Base-by-base conservation (phyloP, 2,888 invertebrate species). In the Criorhina ranunculi region DNA sequence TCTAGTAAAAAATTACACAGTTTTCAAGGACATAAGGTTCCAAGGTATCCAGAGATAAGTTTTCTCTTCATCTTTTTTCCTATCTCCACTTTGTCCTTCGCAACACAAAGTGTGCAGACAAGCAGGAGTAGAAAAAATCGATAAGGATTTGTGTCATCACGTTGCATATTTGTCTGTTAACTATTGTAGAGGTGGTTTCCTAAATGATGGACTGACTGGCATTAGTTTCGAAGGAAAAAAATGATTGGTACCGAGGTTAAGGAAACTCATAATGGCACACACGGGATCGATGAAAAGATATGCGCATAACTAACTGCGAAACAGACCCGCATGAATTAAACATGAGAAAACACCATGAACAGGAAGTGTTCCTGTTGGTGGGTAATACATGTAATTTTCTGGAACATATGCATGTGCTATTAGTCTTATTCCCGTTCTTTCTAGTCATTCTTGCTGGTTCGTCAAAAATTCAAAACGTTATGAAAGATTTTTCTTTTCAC, bases 11-110 rank as follows among this genome's bases (percentile, higher is more conserved):
- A 46, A n/a, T 57, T 57, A 46, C 55, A 46, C 19, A 57, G 11
- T 9, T 53, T 46, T 70, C 69, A 46, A 70, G 69, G 69, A 19
- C 55, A 40, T n/a, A 15, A n/a, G n/a, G n/a, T n/a, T 40, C 53
- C 42, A 31, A 24, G 31, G 40, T 15, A 53, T 40, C 11, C n/a
- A 19, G 42, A 57, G 24, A 24, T 4, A 11, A 15, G 35, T n/a
- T 29, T 19, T 49, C 35, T 19, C 7, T 24, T 17, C 3, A 4
- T 24, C 24, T 24, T 24, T 24, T 0, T 24, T 19, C 9, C 9
- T 35, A 1, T 19, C 15, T 5, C 35, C 15, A 6, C 15, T 33
- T 33, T 9, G 7, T 7, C 33, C 17, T 11, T 33, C 15, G 5
- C 4, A 33, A 0, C 12, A 12, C 6, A 4, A 8, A 17, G n/a